A percentile compares a stretch with the other conserved stretches of the same genome.
These are phyloP conservation scores for Phacellophora camtschatica DNA, from an alignment of 30 jellyfish, hydroid and myxozoan species.

Conservation along the genomic window DNA sequence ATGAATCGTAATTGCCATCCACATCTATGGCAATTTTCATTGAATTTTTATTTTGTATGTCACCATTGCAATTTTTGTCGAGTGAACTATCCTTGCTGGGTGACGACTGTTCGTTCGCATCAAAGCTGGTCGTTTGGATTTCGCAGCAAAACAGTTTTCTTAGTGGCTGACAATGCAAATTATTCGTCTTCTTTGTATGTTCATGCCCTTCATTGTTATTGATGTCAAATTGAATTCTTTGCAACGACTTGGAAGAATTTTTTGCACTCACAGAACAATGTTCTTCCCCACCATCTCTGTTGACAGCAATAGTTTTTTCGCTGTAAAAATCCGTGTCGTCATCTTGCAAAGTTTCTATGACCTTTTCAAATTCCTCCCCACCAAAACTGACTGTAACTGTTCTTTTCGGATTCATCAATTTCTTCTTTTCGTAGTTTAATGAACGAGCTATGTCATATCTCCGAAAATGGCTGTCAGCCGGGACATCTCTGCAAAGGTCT, in stretches of 20 bases:
- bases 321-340: too few species aligned
- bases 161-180: neutral
- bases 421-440: slow-evolving; percentile 7
- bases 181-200: too few species aligned
- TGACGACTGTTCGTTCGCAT: neutral
- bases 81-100: neutral
- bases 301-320: neutral
- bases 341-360: neutral
- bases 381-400: neutral
- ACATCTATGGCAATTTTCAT: neutral
- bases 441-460: slow-evolving; percentile 34
- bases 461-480: slow-evolving; percentile 18
- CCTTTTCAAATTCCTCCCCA: neutral
- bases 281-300: neutral
- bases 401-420: neutral
- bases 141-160: neutral
- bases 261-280: neutral
- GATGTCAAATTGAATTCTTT: too few species aligned
- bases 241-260: neutral
- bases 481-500: slow-evolving; percentile 59
- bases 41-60: neutral
- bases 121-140: neutral
- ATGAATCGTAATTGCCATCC: neutral
- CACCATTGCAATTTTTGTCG: neutral
- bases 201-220: too few species aligned